These are phyloP conservation scores for Manis javanica DNA, from an alignment of 2,797 vertebrate genomes.

Conservation along the genomic window DNA sequence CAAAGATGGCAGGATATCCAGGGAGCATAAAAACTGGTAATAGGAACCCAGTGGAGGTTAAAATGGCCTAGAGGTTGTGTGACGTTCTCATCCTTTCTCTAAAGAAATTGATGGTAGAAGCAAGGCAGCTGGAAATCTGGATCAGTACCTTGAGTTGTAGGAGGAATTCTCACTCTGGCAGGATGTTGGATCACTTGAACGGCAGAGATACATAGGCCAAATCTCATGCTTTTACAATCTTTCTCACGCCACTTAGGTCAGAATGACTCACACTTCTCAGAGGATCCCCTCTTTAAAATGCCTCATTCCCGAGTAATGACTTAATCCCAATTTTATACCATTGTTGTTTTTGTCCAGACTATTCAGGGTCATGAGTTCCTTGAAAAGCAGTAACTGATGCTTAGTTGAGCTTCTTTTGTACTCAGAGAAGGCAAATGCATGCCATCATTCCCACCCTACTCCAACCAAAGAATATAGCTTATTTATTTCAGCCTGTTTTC, in stretches of 20 bases:
- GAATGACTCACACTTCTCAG: neutral
- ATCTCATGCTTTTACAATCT: neutral
- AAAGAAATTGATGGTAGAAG: neutral
- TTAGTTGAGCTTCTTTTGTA: neutral
- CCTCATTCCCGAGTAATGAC: neutral
- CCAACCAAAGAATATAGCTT: neutral
- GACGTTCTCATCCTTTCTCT: neutral
- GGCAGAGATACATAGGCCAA: neutral
- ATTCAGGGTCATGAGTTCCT: neutral
- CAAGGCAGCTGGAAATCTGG: neutral
- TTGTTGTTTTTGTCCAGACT: neutral
- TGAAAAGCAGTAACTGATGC: neutral
- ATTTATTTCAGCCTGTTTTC: constrained; percentile 18
- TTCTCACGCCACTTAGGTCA: neutral
- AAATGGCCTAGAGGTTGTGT: neutral
- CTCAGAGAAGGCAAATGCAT: neutral
- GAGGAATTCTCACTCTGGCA: neutral
- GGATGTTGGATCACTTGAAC: neutral
- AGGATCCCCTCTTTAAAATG: constrained; percentile 9
- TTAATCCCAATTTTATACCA: neutral
- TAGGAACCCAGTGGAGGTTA: neutral
- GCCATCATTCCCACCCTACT: accelerated
- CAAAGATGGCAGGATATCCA: neutral
- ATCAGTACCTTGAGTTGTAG: neutral
- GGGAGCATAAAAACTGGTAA: neutral